phyloP scores from a whole-genome alignment of 2,113 vertebrate genomes.

The Leucoraja erinaceus region DNA sequence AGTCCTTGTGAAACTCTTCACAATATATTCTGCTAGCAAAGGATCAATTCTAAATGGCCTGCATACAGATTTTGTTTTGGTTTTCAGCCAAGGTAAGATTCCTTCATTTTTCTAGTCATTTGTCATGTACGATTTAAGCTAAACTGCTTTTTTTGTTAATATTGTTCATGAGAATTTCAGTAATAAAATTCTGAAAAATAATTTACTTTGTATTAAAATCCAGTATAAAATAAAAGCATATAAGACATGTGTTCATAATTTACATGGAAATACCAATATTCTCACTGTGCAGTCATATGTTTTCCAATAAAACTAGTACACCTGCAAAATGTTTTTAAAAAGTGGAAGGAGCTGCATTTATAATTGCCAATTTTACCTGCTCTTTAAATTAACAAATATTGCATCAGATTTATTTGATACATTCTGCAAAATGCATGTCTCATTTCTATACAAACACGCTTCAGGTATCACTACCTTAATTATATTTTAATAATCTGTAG shows the following conservation, averaged over 20 bases:
- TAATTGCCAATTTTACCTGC: background rate
- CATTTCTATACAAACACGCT: background rate
- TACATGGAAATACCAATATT: background rate
- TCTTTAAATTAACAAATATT: background rate
- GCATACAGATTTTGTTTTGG: slow-evolving; percentile 59
- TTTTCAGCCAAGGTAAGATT: slow-evolving; percentile 65
- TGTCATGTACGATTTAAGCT: background rate
- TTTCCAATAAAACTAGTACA: background rate
- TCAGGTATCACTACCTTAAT: background rate
- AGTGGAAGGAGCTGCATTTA: background rate
- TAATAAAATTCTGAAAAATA: background rate
- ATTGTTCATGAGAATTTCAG: background rate
- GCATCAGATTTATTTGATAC: background rate
- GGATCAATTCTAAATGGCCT: slow-evolving; percentile 60
- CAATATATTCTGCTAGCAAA: slow-evolving; percentile 62
- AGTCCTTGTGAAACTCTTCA: slow-evolving; percentile 57
- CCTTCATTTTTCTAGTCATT: slow-evolving; percentile 53
- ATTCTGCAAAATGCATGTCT: background rate
- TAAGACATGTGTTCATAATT: background rate
- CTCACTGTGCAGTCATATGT: background rate
- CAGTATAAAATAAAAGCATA: background rate
- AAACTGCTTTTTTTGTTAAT: background rate
- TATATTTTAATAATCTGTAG: background rate
- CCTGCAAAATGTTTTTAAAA: background rate
- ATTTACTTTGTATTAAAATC: background rate